Conservation (phyloP, 2,888 invertebrate species). For the Quadroppia sp. region DNA sequence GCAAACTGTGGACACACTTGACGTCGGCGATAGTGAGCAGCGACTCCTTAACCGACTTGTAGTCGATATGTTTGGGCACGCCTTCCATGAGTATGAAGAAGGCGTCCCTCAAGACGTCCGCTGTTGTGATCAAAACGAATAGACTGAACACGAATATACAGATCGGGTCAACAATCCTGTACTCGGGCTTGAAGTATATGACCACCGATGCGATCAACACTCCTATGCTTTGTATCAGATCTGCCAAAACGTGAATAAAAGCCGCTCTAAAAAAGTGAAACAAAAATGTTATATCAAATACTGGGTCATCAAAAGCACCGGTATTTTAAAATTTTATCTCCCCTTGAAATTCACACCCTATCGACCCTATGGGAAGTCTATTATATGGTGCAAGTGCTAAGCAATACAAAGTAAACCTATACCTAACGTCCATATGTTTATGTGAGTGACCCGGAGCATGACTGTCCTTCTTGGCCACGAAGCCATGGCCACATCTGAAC, state of each 20-base stretch:
- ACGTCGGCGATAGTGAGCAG: constrained; percentile 84
- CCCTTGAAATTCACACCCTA: constrained; percentile 62
- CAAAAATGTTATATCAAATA: too few species aligned
- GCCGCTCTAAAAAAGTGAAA: too few species aligned
- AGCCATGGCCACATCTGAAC: neutral
- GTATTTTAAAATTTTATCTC: too few species aligned
- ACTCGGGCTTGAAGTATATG: constrained; percentile 84
- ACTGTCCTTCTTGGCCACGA: too few species aligned
- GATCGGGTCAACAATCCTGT: constrained; percentile 89
- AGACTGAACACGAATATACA: constrained; percentile 97
- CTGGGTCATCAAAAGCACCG: too few species aligned
- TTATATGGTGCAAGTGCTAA: neutral
- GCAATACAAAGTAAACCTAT: neutral
- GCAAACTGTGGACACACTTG: constrained; percentile 84
- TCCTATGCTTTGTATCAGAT: constrained; percentile 89
- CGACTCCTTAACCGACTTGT: constrained; percentile 72
- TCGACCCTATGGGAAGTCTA: constrained; percentile 72
- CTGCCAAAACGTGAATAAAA: constrained; percentile 91
- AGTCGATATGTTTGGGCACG: constrained; percentile 60
- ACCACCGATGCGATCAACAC: constrained; percentile 85
- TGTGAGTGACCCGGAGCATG: too few species aligned
- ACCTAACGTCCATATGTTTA: too few species aligned
- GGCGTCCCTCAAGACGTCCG: too few species aligned
- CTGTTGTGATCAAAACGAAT: too few species aligned
- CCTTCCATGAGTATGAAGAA: constrained; percentile 93